Evolutionary conservation across 2,888 invertebrate genomes (phyloP), one percentile per base, ranked within the genome.

Genomic region (Chrysolina americana): DNA sequence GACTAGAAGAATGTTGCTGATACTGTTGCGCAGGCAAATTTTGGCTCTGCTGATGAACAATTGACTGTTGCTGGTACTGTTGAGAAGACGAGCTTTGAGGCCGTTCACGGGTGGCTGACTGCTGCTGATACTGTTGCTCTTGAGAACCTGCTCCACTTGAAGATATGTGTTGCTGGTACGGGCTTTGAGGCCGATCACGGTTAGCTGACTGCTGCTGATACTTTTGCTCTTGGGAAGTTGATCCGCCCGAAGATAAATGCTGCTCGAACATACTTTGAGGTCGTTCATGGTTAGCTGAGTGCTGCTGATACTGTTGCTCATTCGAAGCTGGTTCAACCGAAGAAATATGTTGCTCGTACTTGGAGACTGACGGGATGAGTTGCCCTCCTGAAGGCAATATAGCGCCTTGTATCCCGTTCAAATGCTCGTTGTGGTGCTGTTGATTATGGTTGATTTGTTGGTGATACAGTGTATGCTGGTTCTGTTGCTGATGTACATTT

Each of bases 301-400:
- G 59, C n/a, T 59, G 71, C 44, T 72, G 72, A 15, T 72, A 75
- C 44, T 72, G 75, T 56, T 72, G 70, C 59, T 73, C 72, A 19
- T 68, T 72, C 50, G 78, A 83, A 19, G 81, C 71, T 10, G 81
- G 76, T 73, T 85, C 88, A 81, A 89, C 88, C n/a, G 92, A 89
- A 15, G 93, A 91, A 77, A 93, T 91, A 81, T 95, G 95, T 81
- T 95, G 94, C 87, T 96, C 95, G 79, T 92, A 92, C 88, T 94
- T 94, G 8, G 95, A 93, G 73, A 95, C 92, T 19, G 95, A 92
- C 71, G 93, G 92, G 21, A 95, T 91, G 53, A 95, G 89, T 87
- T 95, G 94, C 0, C 94, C 94, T 48, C 92, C 93, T 1, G 93
- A 90, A 48, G 92, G 92, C 23, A 91, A 88, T 75, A 92, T 83